These are phyloP conservation scores for Galemys pyrenaicus DNA, from an alignment of 2,113 vertebrate species.

Conservation along the genomic window DNA sequence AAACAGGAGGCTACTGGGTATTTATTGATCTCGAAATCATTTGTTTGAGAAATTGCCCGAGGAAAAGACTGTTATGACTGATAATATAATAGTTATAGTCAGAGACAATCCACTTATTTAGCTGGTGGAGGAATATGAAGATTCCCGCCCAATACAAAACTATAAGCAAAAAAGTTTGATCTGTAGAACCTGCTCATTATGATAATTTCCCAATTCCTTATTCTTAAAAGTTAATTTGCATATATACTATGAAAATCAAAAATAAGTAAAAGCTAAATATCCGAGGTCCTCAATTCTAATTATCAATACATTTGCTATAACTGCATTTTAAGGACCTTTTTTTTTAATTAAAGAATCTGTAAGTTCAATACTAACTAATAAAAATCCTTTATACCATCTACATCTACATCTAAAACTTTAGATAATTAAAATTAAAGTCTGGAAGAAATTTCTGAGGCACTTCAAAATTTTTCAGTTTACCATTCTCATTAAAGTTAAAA, in stretches of 20 bases:
- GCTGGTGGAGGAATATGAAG: constrained; percentile 79
- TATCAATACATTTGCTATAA: background rate
- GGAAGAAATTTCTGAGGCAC: background rate
- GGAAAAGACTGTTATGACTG: constrained; percentile 85
- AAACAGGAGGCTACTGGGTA: constrained; percentile 73
- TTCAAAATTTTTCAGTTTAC: background rate
- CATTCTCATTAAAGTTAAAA: background rate
- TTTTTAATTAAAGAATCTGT: background rate
- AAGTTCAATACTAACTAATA: background rate
- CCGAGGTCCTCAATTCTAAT: background rate
- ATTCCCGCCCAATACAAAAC: constrained; percentile 50
- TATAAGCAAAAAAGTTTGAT: constrained; percentile 48
- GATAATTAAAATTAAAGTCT: constrained; percentile 40
- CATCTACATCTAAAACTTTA: background rate
- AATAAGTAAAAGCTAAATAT: constrained; percentile 34
- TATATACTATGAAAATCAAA: constrained; percentile 36
- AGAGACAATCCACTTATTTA: constrained; percentile 80
- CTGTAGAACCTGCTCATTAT: constrained; percentile 3
- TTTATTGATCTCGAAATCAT: constrained; percentile 88
- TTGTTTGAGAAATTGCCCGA: constrained; percentile 85
- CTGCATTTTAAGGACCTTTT: background rate
- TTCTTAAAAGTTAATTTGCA: constrained; percentile 31
- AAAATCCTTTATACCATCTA: background rate
- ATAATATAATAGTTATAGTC: constrained; percentile 85
- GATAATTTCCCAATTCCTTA: constrained; percentile 45